Evolutionary conservation across 2,888 invertebrate genomes (phyloP).

Genomic region (Xestobium rufovillosum): DNA sequence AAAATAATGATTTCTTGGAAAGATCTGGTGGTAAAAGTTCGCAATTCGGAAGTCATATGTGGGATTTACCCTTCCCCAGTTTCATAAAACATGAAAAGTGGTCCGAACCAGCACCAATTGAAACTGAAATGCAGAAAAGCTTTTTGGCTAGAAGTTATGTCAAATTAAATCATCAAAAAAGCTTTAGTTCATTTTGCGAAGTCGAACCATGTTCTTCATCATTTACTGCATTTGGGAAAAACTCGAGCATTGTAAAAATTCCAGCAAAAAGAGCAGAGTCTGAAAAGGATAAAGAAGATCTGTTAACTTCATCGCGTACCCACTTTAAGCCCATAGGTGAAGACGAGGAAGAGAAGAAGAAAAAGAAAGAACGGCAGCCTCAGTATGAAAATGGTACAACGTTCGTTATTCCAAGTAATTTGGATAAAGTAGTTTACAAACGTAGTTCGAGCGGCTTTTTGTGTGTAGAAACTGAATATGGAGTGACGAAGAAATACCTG

Average conservation of each 20-base stretch:
- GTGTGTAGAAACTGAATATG: constrained; percentile 48
- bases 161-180: constrained; percentile 55
- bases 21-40: not conserved
- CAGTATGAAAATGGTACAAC: constrained; percentile 63
- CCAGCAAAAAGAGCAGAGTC: constrained; percentile 19
- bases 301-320: constrained; percentile 68
- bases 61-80: too few relatives aligned
- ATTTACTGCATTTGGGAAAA: constrained; percentile 10
- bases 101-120: constrained; percentile 28
- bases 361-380: constrained; percentile 38
- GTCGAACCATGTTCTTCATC: constrained; percentile 42
- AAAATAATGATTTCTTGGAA: not conserved
- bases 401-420: constrained; percentile 57
- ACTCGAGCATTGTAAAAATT: constrained; percentile 7
- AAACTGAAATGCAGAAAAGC: constrained; percentile 30
- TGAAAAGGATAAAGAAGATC: constrained; percentile 54
- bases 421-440: constrained; percentile 50
- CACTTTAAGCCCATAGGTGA: constrained; percentile 77
- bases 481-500: constrained; percentile 46
- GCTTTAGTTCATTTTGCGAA: constrained; percentile 55
- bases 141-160: constrained; percentile 38
- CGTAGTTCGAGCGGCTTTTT: constrained; percentile 59
- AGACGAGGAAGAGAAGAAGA: constrained; percentile 36
- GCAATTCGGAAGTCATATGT: too few relatives aligned
- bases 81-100: constrained; percentile 29